These are phyloP conservation scores for Melanostigma gelatinosum DNA, from an alignment of 2,113 vertebrate species.

Conservation along the genomic window DNA sequence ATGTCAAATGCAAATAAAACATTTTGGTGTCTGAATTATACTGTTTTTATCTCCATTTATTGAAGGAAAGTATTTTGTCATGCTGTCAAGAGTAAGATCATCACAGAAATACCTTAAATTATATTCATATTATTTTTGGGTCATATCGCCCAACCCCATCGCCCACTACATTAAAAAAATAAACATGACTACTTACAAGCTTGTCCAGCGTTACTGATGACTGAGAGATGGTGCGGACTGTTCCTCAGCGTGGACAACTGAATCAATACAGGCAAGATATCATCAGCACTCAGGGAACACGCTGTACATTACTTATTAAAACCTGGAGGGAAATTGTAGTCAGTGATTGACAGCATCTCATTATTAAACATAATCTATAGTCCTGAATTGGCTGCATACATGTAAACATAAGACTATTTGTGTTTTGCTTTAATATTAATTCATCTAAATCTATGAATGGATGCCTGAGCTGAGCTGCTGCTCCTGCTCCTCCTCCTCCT, in stretches of 20 bases:
- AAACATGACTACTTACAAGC: slow-evolving; percentile 63
- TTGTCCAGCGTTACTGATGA: slow-evolving; percentile 69
- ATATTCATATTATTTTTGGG: not conserved
- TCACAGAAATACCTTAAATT: not conserved
- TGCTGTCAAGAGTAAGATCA: not conserved
- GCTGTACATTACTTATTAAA: not conserved
- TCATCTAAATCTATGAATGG: not conserved
- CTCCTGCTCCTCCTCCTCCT: too few species aligned
- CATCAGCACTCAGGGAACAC: not conserved
- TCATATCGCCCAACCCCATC: not conserved
- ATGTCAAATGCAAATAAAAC: not conserved
- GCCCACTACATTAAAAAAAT: not conserved
- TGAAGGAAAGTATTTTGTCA: not conserved
- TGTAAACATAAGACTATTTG: not conserved
- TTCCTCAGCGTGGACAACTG: not conserved
- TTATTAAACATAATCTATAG: not conserved
- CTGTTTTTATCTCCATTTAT: not conserved
- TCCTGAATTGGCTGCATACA: too few species aligned
- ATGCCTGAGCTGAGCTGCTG: too few species aligned
- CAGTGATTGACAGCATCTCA: not conserved
- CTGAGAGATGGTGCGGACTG: slow-evolving; percentile 28
- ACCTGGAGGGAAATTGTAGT: not conserved
- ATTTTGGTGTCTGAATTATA: not conserved
- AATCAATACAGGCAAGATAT: not conserved
- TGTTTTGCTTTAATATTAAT: not conserved